Evolutionary conservation across 2,888 invertebrate genomes (phyloP).

Genomic region (Nesidiocoris tenuis): DNA sequence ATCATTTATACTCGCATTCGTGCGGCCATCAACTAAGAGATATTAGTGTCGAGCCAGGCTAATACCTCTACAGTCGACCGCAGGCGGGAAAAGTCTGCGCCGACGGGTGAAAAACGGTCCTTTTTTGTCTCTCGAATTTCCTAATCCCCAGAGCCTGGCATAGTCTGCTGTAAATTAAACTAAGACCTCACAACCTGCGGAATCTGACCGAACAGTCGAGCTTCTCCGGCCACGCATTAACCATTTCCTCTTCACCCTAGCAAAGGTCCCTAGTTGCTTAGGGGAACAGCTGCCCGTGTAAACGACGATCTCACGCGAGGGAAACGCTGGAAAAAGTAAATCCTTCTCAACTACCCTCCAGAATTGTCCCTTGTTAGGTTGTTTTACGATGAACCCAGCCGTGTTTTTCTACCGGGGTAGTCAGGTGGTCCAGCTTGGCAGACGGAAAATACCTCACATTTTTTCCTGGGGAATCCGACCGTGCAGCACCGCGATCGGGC

Average conservation of each 20-base stretch:
- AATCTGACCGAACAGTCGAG: not conserved
- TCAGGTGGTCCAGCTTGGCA: not conserved
- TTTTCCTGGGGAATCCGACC: not conserved
- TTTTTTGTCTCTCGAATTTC: not conserved
- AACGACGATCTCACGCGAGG: not conserved
- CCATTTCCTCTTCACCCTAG: not conserved
- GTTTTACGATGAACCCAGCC: not conserved
- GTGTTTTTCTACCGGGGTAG: not conserved
- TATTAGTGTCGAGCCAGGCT: slow-evolving; percentile 10
- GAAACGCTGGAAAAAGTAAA: not conserved
- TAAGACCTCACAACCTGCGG: slow-evolving; percentile 3
- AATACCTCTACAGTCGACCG: slow-evolving; percentile 14
- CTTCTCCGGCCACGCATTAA: not conserved
- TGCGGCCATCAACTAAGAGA: slow-evolving; percentile 1
- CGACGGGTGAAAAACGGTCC: slow-evolving; percentile 2
- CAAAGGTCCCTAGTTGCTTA: not conserved
- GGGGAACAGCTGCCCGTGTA: not conserved
- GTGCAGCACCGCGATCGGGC: not conserved
- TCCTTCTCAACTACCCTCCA: not conserved
- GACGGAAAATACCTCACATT: not conserved
- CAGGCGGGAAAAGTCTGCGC: not conserved
- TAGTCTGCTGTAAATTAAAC: slow-evolving; percentile 24
- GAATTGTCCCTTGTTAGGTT: not conserved
- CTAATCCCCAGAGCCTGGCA: slow-evolving; percentile 7
- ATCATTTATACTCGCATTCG: not conserved